Conservation (phyloP, 2,888 invertebrate genomes). For the Hirtodrosophila duncani region DNA sequence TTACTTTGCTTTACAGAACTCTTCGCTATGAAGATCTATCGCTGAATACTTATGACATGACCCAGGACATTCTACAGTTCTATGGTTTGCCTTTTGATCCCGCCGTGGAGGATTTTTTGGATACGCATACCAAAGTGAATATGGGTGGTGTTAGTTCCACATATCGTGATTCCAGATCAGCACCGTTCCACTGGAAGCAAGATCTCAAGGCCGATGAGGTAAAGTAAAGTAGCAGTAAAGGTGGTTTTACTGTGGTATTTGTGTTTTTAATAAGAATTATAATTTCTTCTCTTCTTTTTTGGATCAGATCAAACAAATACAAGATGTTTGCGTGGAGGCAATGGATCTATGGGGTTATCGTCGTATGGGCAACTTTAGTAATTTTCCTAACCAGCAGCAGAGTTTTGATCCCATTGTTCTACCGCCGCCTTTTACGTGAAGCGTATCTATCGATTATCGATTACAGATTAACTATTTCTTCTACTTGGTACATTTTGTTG, state of each 20-base stretch:
- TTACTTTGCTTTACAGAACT: conserved; percentile 80
- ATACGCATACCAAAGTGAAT: conserved; percentile 88
- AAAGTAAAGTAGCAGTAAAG: conserved; percentile 5
- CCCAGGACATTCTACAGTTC: conserved; percentile 86
- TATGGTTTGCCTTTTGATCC: conserved; percentile 85
- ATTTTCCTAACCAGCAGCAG: conserved; percentile 79
- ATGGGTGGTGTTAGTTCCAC: conserved; percentile 91
- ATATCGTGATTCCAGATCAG: conserved; percentile 89
- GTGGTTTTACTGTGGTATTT: not conserved
- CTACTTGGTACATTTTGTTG: conserved; percentile 73
- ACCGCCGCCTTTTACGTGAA: conserved; percentile 78
- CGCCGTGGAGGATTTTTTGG: conserved; percentile 85
- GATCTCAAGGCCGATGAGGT: conserved; percentile 87
- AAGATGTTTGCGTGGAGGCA: conserved; percentile 85
- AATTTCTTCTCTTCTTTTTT: not conserved
- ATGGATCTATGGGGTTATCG: conserved; percentile 92
- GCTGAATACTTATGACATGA: conserved; percentile 84
- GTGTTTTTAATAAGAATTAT: not conserved
- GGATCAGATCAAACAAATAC: conserved; percentile 78
- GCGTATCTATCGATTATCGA: conserved; percentile 28
- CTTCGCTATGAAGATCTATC: conserved; percentile 92
- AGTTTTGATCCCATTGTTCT: conserved; percentile 81
- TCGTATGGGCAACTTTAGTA: conserved; percentile 81
- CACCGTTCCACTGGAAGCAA: conserved; percentile 91
- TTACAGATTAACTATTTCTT: conserved; percentile 64